Evolutionary conservation across 2,888 invertebrate species (phyloP).

Genomic region (Campoplex nolae): DNA sequence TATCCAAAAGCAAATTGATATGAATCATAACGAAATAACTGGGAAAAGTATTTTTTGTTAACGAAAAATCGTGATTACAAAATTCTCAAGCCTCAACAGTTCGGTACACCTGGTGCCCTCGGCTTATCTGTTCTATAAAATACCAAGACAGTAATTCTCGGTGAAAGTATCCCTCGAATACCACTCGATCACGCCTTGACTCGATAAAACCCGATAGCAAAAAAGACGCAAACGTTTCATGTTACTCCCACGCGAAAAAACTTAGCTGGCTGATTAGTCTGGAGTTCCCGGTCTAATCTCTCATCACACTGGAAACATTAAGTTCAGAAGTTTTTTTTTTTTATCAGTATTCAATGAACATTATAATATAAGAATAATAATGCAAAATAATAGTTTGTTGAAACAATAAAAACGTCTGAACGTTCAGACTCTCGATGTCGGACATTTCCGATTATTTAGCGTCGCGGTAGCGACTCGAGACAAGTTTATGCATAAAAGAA

Average conservation of each 20-base stretch:
- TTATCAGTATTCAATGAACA: not conserved
- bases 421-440: not conserved
- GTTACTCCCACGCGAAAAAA: slow-evolving; percentile 38
- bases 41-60: not conserved
- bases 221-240: slow-evolving; percentile 16
- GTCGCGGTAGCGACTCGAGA: no score
- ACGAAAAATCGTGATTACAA: not conserved
- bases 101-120: slow-evolving; percentile 37
- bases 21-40: not conserved
- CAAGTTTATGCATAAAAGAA: no score
- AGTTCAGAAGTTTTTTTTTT: no score
- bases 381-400: not conserved
- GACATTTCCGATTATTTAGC: no score
- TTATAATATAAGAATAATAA: not conserved
- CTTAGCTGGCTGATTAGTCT: not conserved
- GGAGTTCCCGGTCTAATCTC: not conserved
- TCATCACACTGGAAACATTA: not conserved
- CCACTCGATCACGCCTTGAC: slow-evolving; percentile 44
- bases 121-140: slow-evolving; percentile 25
- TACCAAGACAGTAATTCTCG: slow-evolving; percentile 34
- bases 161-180: slow-evolving; percentile 57
- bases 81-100: not conserved
- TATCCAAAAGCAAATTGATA: not conserved
- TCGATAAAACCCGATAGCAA: slow-evolving; percentile 7
- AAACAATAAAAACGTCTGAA: not conserved